Evolutionary conservation across 1,140 invertebrate species (phyloP).

Genomic region (Chlorops oryzae): DNA sequence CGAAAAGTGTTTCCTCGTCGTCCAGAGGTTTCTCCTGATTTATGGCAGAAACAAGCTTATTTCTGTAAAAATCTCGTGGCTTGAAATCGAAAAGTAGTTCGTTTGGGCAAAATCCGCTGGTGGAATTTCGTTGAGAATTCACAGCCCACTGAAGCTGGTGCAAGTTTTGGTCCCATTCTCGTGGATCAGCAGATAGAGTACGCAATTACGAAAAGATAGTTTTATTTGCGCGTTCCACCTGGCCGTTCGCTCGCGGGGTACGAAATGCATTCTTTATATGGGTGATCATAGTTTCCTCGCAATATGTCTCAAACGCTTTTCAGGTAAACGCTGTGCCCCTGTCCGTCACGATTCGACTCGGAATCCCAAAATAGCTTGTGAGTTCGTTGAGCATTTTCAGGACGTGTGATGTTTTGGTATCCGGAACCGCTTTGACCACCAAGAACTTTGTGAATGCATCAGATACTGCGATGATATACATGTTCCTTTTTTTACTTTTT

Average conservation of each 20-base stretch:
- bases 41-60: neutral
- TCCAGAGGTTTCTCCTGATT: neutral
- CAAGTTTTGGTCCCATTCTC: slow-evolving; percentile 20
- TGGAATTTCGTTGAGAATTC: slow-evolving; percentile 21
- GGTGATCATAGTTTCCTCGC: too few relatives aligned
- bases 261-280: too few relatives aligned
- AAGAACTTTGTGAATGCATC: too few relatives aligned
- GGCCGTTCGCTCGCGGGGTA: too few relatives aligned
- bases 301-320: too few relatives aligned
- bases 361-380: neutral
- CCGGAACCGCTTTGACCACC: neutral
- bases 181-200: neutral
- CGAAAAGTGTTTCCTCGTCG: neutral
- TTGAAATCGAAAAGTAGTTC: slow-evolving; percentile 17
- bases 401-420: slow-evolving; percentile 19
- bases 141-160: slow-evolving; percentile 20
- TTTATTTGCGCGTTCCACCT: slow-evolving; percentile 23
- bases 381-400: slow-evolving; percentile 21
- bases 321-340: too few relatives aligned
- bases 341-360: too few relatives aligned
- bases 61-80: neutral
- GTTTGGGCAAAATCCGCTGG: slow-evolving; percentile 18
- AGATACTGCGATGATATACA: slow-evolving; percentile 47
- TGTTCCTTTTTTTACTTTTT: slow-evolving; percentile 37
- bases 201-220: slow-evolving; percentile 10